phyloP scores from a whole-genome alignment of 35 echinoderm and acorn worm genomes.

The Anneissia japonica region DNA sequence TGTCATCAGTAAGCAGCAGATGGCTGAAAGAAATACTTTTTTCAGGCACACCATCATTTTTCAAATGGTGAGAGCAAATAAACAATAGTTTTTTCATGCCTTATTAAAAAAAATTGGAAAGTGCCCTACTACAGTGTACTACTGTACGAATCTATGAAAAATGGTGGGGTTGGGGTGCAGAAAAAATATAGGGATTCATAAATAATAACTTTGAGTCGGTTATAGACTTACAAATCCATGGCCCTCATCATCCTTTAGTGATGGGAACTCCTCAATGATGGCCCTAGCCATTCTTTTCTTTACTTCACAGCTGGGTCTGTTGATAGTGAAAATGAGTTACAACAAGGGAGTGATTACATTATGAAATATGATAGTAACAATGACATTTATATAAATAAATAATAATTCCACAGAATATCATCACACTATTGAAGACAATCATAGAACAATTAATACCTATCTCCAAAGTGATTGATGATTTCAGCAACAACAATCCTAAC shows the following conservation, averaged over 20 bases:
- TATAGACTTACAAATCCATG: conserved; percentile 5
- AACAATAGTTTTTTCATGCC: too few relatives aligned
- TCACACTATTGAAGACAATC: not conserved
- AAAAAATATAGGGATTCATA: not conserved
- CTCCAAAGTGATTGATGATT: not conserved
- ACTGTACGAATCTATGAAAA: not conserved
- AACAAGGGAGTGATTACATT: not conserved
- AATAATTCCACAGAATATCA: not conserved
- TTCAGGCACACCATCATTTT: too few relatives aligned
- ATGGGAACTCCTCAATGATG: not conserved
- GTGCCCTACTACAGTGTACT: not conserved
- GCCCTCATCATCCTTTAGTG: conserved; percentile 1
- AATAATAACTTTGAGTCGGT: not conserved
- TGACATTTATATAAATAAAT: too few relatives aligned
- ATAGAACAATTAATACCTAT: conserved; percentile 2
- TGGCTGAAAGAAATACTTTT: too few relatives aligned
- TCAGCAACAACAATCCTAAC: not conserved
- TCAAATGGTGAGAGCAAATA: too few relatives aligned
- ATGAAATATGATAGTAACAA: too few relatives aligned
- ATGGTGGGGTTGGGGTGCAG: not conserved
- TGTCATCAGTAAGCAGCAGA: too few relatives aligned
- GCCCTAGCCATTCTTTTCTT: not conserved
- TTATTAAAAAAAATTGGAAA: too few relatives aligned
- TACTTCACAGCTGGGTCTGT: not conserved
- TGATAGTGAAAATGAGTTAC: not conserved